Conservation (phyloP, 92 coral and sea anemone species). For the Galaxea fascicularis region DNA sequence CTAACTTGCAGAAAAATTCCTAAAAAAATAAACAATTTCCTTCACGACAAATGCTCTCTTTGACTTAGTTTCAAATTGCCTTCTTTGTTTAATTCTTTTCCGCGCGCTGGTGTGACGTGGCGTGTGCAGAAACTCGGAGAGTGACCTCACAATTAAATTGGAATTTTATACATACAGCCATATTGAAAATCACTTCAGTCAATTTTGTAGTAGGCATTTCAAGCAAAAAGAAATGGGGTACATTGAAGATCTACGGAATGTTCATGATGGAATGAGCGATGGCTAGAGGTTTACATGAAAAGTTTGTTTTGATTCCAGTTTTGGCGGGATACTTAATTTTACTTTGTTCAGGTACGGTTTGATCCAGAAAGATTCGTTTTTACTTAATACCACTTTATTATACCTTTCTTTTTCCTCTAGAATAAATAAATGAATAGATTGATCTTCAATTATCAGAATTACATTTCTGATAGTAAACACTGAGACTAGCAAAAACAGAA, state of each 20-base stretch:
- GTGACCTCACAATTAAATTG: background rate
- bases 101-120: too few relatives aligned
- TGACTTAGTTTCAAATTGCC: too few relatives aligned
- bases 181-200: background rate
- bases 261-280: background rate
- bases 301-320: background rate
- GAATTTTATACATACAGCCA: background rate
- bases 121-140: too few relatives aligned
- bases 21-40: too few relatives aligned
- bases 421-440: background rate
- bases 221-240: background rate
- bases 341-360: slow-evolving; percentile 10
- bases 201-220: background rate
- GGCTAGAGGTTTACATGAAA: background rate
- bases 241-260: background rate
- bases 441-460: too few relatives aligned
- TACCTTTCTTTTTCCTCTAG: background rate
- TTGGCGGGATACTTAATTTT: slow-evolving; percentile 4
- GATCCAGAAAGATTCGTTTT: background rate
- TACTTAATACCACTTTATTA: background rate
- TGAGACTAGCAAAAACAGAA: background rate
- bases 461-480: background rate
- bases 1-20: too few relatives aligned
- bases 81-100: too few relatives aligned
- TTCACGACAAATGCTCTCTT: too few relatives aligned